Conservation (phyloP, 1,140 invertebrate species). For the Lamellibrachia luymesi region DNA sequence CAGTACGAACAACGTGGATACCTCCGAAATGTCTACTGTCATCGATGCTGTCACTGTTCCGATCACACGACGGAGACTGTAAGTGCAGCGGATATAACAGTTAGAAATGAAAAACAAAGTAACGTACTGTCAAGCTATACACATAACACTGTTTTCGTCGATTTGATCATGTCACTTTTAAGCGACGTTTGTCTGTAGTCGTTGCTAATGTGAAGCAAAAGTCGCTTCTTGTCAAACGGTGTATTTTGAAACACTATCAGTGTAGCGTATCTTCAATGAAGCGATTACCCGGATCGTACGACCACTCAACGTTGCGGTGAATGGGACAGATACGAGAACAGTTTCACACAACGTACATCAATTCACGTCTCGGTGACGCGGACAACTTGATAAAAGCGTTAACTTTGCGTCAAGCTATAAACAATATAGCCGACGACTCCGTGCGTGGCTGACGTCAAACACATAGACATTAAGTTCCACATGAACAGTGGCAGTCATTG, state of each 20-base stretch:
- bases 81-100: neutral
- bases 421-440: neutral
- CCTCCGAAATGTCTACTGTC: neutral
- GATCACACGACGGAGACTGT: neutral
- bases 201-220: neutral
- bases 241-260: neutral
- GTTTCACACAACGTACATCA: neutral
- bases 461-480: neutral
- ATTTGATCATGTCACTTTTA: constrained; percentile 1
- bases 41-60: neutral
- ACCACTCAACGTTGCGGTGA: neutral
- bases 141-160: neutral
- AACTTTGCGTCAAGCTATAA: neutral
- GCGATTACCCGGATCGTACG: neutral
- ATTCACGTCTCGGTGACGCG: neutral
- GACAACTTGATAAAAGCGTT: neutral
- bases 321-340: neutral
- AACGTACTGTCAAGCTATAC: neutral
- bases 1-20: neutral
- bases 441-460: neutral
- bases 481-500: neutral
- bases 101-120: neutral
- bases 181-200: neutral
- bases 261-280: neutral
- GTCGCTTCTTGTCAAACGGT: neutral